These are phyloP conservation scores for Catalaphyllia jardinei DNA, from an alignment of 64 coral and sea anemone species.

Conservation along the genomic window DNA sequence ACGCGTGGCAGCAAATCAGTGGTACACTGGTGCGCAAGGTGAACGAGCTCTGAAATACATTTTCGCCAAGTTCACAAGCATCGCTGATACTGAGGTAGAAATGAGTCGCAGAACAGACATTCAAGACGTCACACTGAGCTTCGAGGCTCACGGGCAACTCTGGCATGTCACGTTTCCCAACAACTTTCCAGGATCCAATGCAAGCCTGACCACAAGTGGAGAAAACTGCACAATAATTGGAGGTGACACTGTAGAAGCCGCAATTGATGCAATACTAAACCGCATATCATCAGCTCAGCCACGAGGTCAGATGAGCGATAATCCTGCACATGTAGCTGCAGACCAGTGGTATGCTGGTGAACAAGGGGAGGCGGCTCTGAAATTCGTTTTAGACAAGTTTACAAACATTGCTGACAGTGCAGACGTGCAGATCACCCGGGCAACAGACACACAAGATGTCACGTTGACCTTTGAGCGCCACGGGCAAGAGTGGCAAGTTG, in stretches of 20 bases:
- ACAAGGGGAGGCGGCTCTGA: background rate
- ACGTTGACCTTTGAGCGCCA: background rate
- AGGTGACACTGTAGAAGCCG: background rate
- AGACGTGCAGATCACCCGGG: background rate
- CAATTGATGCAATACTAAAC: background rate
- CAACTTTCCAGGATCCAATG: constrained; percentile 4
- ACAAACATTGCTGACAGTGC: background rate
- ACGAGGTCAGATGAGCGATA: background rate
- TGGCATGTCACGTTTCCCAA: background rate
- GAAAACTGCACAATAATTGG: background rate
- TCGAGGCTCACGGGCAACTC: background rate
- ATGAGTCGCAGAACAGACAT: constrained; percentile 17
- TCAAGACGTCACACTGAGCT: constrained; percentile 6
- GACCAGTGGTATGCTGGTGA: constrained; percentile 17
- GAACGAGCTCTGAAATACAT: background rate
- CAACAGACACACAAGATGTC: background rate
- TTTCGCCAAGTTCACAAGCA: background rate
- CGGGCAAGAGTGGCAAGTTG: background rate
- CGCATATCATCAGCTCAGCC: background rate
- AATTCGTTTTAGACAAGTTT: background rate
- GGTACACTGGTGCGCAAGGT: background rate
- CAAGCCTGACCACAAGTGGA: background rate
- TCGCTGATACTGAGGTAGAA: constrained; percentile 2
- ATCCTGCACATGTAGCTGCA: background rate
- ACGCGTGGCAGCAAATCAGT: background rate